Conservation (phyloP, 2,113 vertebrate genomes). For the Psittacus erithacus region DNA sequence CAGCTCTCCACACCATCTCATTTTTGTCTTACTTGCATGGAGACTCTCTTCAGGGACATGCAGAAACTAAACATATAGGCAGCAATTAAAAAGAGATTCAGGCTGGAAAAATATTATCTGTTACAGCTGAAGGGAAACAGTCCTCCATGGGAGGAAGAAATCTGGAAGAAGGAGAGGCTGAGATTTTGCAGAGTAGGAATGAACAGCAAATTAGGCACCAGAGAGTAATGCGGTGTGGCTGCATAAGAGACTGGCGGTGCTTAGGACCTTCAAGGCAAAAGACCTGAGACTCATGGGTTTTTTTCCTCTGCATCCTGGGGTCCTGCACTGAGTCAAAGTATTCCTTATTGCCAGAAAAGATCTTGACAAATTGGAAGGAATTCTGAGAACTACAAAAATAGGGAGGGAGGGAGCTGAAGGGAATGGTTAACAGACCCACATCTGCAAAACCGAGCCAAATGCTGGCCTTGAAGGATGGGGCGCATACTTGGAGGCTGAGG, state of each 20-base stretch:
- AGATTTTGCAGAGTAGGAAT: neutral
- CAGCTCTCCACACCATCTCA: neutral
- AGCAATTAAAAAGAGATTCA: neutral
- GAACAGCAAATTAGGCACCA: neutral
- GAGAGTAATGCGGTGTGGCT: neutral
- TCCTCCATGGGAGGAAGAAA: neutral
- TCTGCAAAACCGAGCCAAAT: constrained; percentile 14
- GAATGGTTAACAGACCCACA: constrained; percentile 33
- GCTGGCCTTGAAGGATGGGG: neutral
- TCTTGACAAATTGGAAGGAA: constrained; percentile 37
- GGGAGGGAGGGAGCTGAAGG: neutral
- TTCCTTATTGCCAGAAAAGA: constrained; percentile 27
- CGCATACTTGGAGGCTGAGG: neutral
- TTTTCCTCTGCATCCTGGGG: neutral
- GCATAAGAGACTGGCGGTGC: rapidly evolving
- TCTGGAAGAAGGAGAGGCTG: neutral
- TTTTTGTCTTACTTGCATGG: neutral
- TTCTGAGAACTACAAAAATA: neutral
- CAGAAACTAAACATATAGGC: neutral
- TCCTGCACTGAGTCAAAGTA: neutral
- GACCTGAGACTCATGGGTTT: neutral
- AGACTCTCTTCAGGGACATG: neutral
- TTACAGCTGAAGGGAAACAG: neutral
- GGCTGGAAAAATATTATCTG: constrained; percentile 10
- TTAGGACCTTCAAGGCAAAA: neutral